phyloP scores from a whole-genome alignment of 2,797 vertebrate species.

The Oreochromis mossambicus region DNA sequence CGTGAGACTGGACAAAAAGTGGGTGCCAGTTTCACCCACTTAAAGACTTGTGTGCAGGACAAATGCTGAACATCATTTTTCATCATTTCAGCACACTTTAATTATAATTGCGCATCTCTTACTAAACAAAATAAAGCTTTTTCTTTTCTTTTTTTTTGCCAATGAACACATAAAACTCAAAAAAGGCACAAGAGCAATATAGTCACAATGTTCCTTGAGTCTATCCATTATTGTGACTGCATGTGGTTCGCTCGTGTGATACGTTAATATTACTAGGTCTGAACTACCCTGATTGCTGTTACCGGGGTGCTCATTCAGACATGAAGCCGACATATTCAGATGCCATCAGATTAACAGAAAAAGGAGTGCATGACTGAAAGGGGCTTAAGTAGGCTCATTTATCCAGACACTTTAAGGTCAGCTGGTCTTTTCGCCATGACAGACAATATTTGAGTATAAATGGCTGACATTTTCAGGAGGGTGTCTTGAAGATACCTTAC shows the following conservation, averaged over 20 bases:
- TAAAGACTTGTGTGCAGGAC: not conserved
- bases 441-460: conserved; percentile 64
- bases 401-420: conserved; percentile 62
- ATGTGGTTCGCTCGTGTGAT: not conserved
- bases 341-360: not conserved
- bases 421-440: conserved; percentile 46
- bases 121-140: not conserved
- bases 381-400: conserved; percentile 57
- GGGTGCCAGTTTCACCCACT: not conserved
- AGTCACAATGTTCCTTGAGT: not conserved
- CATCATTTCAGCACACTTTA: not conserved
- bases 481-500: conserved; percentile 48
- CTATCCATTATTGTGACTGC: not conserved
- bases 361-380: not conserved
- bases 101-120: not conserved
- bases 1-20: not conserved
- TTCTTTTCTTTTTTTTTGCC: fast-evolving
- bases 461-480: conserved; percentile 71
- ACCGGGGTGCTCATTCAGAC: not conserved
- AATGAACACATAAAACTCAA: not conserved
- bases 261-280: not conserved
- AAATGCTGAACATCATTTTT: not conserved
- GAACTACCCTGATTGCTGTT: not conserved
- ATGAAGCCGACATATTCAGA: not conserved
- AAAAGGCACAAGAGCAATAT: not conserved